A percentile compares a stretch with the other conserved stretches of the same genome.
These are phyloP conservation scores for Drosophila demipolita DNA, from an alignment of 2,888 invertebrate species.

Conservation along the genomic window DNA sequence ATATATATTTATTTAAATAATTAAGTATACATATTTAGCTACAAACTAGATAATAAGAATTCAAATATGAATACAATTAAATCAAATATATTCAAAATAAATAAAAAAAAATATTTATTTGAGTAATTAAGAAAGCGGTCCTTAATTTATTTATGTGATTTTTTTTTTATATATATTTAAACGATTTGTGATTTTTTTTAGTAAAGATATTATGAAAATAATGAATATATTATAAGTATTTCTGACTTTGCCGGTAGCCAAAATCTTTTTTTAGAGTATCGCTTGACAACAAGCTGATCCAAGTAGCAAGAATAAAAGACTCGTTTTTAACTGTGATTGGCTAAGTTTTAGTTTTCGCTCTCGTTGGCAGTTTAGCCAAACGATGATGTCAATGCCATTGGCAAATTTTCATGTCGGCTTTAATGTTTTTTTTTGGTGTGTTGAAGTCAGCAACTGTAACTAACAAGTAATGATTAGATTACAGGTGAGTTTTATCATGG, in stretches of 20 bases:
- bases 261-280: background rate
- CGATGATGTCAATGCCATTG: slow-evolving; percentile 69
- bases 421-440: background rate
- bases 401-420: slow-evolving; percentile 32
- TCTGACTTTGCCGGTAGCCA: background rate
- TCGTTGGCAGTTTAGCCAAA: slow-evolving; percentile 1
- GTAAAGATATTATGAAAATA: background rate
- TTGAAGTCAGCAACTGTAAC: slow-evolving; percentile 56
- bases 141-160: background rate
- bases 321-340: slow-evolving; percentile 2
- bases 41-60: background rate
- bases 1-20: background rate
- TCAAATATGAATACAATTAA: background rate
- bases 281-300: slow-evolving; percentile 19
- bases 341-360: background rate
- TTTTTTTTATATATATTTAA: background rate
- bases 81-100: background rate
- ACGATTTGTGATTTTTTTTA: too few relatives aligned
- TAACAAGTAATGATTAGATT: slow-evolving; percentile 35
- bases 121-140: background rate
- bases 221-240: background rate
- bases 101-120: background rate
- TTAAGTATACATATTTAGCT: background rate
- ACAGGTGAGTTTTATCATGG: slow-evolving; percentile 4
- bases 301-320: slow-evolving; percentile 2